Base-by-base conservation (phyloP, 2,113 vertebrate species). In the Channa argus region DNA sequence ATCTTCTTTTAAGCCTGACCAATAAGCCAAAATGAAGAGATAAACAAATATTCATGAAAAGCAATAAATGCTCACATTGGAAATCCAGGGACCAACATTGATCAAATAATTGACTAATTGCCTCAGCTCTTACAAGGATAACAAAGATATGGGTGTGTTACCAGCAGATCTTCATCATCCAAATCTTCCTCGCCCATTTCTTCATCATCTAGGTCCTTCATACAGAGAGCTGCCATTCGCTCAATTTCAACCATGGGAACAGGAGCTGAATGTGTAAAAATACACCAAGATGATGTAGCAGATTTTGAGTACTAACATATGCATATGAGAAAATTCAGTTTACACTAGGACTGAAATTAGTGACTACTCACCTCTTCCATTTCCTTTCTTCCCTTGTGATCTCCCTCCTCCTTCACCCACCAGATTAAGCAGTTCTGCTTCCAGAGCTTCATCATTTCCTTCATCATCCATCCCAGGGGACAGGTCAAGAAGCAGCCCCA, bases 221-320 rank as follows among this genome's bases (percentile, higher is more conserved):
- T 96, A 65, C 97, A 98, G 15, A 97, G 88, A 5, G 94, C 95
- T 0, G 96, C 96, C 97, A 97, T 98, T 45, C 86, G 92, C 79
- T 97, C 96, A 9, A 98, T 97, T 15, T 96, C 93, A 47, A 92
- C 95, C 96, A 98, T 96, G 4, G 95, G 89, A 67, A 97, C 88
- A 2, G 96, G 95, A 66, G 92, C 97, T 97, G 41, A 12, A 74
- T 38, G 63, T 1, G 6, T 12, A 79, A 13, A 77, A 49, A 59
- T 2, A 38, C 5, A 77, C 13, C n/a, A 67, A 4, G 33, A 51
- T 39, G 15, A 51, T 8, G 9, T 24, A 0, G 24, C 1, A 2
- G 3, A 14, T 6, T 55, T n/a, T 37, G 24, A 59, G 10, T n/a
- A 56, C 2, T 4, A 3, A 2, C 3, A 63, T 37, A 7, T 8